Evolutionary conservation across 2,113 vertebrate genomes (phyloP).

Genomic region (Thomomys bottae): DNA sequence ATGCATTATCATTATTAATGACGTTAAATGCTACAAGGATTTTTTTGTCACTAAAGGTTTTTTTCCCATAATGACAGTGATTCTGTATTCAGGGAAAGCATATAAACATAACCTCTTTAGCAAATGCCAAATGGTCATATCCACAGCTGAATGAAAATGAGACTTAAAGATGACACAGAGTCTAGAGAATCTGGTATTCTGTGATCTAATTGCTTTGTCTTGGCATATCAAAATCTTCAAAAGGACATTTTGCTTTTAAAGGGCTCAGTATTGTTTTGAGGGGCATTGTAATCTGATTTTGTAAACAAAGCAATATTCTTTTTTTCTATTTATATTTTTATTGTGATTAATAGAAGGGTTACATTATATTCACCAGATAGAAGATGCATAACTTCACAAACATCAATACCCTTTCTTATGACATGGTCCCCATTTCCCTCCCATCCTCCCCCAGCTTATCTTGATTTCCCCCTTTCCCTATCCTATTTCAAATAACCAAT

Average conservation of each 20-base stretch:
- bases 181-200: conserved; percentile 12
- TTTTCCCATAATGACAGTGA: conserved; percentile 23
- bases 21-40: neutral
- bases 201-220: conserved; percentile 46
- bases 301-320: neutral
- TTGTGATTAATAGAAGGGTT: too few species aligned
- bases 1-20: neutral
- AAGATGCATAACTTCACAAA: too few species aligned
- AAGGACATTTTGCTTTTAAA: neutral
- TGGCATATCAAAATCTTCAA: neutral
- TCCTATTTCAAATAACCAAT: too few species aligned
- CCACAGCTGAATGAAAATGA: conserved; percentile 34
- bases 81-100: neutral
- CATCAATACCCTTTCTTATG: too few species aligned
- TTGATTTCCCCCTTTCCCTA: too few species aligned
- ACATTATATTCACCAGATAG: too few species aligned
- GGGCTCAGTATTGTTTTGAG: conserved; percentile 5
- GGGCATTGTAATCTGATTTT: conserved; percentile 10
- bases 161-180: neutral
- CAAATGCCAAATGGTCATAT: conserved; percentile 12
- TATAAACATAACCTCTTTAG: neutral
- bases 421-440: too few species aligned
- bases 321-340: too few species aligned
- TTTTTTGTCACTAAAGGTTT: conserved; percentile 31
- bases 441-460: too few species aligned